Evolutionary conservation across 92 coral and sea anemone species (phyloP).

Genomic region (Blastomussa wellsi): DNA sequence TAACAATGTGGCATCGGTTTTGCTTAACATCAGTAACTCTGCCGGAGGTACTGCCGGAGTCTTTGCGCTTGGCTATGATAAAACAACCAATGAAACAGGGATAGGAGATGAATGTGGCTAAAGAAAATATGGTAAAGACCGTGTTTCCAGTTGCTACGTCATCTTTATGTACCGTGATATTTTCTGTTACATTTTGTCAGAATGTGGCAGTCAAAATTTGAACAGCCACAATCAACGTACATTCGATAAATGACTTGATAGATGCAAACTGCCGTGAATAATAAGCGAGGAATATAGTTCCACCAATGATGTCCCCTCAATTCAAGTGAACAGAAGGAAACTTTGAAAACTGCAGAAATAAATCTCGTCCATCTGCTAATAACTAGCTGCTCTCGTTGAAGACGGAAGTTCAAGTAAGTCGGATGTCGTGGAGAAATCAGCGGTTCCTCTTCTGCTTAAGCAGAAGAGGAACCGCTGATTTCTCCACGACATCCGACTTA

Average conservation of each 20-base stretch:
- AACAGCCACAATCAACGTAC: not conserved
- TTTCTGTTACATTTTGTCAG: constrained; percentile 29
- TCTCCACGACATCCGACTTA: not conserved
- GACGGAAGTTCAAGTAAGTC: constrained; percentile 18
- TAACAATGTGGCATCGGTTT: constrained; percentile 26
- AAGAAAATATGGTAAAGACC: constrained; percentile 41
- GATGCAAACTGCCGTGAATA: constrained; percentile 42
- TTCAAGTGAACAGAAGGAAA: constrained; percentile 40
- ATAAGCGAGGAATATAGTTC: constrained; percentile 30
- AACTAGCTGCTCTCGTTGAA: not conserved
- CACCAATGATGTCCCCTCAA: constrained; percentile 49
- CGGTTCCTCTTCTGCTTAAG: not conserved
- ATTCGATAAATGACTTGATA: constrained; percentile 44
- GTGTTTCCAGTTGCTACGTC: constrained; percentile 38
- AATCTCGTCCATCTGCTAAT: not conserved
- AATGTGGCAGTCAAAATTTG: constrained; percentile 47
- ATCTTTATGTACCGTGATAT: not conserved
- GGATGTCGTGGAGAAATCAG: not conserved
- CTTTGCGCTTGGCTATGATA: constrained; percentile 15
- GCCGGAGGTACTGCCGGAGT: constrained; percentile 51
- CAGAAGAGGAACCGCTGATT: not conserved
- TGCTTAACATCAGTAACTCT: constrained; percentile 47
- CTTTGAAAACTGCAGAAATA: constrained; percentile 21
- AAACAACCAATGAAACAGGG: constrained; percentile 39
- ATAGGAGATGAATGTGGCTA: constrained; percentile 57